These are phyloP conservation scores for Norana najaformis DNA, from an alignment of 2,888 invertebrate genomes.

Conservation along the genomic window DNA sequence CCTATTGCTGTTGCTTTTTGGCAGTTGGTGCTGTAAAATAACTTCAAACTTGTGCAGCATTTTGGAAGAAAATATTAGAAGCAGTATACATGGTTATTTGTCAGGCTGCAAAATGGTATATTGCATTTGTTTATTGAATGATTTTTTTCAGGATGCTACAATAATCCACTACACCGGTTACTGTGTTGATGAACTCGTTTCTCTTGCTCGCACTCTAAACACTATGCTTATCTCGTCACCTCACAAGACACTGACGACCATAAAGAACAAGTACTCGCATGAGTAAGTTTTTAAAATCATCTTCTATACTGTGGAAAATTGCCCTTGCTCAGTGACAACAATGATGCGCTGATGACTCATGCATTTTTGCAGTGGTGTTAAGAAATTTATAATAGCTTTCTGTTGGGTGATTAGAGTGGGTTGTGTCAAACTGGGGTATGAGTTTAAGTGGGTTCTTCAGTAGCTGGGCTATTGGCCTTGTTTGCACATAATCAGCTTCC, in stretches of 20 bases:
- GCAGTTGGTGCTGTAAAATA: too few species aligned
- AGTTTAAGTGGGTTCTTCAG: background rate
- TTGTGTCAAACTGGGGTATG: background rate
- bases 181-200: conserved; percentile 73
- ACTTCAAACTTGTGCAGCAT: background rate
- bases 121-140: conserved; percentile 19
- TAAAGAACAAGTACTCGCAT: conserved; percentile 90
- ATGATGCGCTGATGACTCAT: background rate
- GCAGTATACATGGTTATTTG: background rate
- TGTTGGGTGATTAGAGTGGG: background rate
- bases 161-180: conserved; percentile 70
- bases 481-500: too few species aligned
- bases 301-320: background rate
- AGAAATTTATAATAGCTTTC: background rate
- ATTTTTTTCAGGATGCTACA: conserved; percentile 44
- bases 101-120: background rate
- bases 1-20: too few species aligned
- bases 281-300: conserved; percentile 36
- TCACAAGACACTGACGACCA: conserved; percentile 80
- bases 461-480: background rate
- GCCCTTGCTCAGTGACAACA: background rate
- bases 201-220: conserved; percentile 76
- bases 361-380: background rate
- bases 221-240: conserved; percentile 76
- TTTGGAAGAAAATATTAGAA: background rate